Percentiles rank a stretch among this genome's conserved stretches.
Conservation (phyloP, 2,888 invertebrate genomes). For the Ametastegia equiseti region DNA sequence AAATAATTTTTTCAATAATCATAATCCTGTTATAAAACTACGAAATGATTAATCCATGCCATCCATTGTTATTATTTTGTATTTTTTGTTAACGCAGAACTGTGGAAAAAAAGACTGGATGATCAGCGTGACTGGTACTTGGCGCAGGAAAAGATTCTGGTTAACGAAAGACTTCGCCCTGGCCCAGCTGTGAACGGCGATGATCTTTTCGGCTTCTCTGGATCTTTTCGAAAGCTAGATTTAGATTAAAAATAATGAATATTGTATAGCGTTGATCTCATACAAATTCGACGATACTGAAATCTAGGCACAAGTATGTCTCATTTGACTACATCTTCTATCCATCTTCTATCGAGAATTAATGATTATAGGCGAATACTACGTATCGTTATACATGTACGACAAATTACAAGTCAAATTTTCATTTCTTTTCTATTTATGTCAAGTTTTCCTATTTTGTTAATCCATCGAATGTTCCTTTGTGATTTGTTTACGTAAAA, state of each 20-base stretch:
- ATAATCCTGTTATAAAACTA: background rate
- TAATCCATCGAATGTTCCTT: no score
- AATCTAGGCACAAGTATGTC: background rate
- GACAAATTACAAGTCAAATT: no score
- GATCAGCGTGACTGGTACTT: constrained; percentile 79
- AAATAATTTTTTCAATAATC: no score
- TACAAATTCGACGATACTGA: background rate
- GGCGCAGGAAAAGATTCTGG: constrained; percentile 79
- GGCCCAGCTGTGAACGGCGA: constrained; percentile 58
- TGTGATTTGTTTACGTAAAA: no score
- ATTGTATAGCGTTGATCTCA: background rate
- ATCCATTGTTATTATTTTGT: no score
- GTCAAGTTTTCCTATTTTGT: no score
- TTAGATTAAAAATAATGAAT: constrained; percentile 55
- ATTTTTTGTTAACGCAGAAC: constrained; percentile 69
- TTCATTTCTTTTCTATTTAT: no score
- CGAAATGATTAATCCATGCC: background rate
- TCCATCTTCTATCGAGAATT: background rate
- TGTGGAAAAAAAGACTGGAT: constrained; percentile 79
- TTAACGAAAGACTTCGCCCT: constrained; percentile 73
- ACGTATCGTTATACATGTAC: no score
- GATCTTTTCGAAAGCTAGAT: constrained; percentile 64
- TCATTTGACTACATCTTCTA: background rate
- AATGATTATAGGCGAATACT: background rate
- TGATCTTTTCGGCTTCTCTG: constrained; percentile 65